A percentile compares a stretch with the other conserved stretches of the same genome.
These are phyloP conservation scores for Aradus depressus DNA, from an alignment of 2,888 invertebrate species.

Conservation along the genomic window DNA sequence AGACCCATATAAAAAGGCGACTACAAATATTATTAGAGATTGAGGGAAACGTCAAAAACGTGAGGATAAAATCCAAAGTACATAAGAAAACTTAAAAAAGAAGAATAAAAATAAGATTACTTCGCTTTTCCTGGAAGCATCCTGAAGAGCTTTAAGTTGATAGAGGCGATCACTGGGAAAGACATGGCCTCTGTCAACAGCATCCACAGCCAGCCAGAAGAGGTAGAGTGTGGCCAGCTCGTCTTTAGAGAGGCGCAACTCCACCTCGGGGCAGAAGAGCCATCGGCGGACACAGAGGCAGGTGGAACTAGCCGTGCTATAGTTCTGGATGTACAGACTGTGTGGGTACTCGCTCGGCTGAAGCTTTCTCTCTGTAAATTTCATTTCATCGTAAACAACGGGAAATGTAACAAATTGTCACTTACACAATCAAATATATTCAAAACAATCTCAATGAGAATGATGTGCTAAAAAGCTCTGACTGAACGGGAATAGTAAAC, in stretches of 20 bases:
- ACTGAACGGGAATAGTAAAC: too few species aligned
- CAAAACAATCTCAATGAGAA: constrained; percentile 31
- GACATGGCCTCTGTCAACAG: constrained; percentile 87
- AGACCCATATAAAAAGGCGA: too few species aligned
- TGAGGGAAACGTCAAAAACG: too few species aligned
- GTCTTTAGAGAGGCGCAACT: constrained; percentile 54
- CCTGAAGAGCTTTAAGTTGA: constrained; percentile 91
- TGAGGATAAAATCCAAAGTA: too few species aligned
- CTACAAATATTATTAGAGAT: too few species aligned
- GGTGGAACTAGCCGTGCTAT: constrained; percentile 92
- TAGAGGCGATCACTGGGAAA: constrained; percentile 83
- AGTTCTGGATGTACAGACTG: constrained; percentile 96
- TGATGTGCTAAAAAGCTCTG: too few species aligned
- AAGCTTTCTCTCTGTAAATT: constrained; percentile 72
- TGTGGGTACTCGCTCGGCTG: constrained; percentile 91
- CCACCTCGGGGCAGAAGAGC: constrained; percentile 65
- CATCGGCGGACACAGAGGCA: constrained; percentile 82
- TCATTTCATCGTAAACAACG: too few species aligned
- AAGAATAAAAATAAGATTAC: constrained; percentile 38
- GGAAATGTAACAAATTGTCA: too few species aligned
- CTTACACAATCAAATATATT: too few species aligned
- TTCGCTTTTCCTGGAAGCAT: constrained; percentile 72
- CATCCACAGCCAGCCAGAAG: constrained; percentile 90
- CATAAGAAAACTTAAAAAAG: too few species aligned
- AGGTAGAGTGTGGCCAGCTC: constrained; percentile 69